Evolutionary conservation across 2,113 vertebrate genomes (phyloP).

Genomic region (Pachycephala philippinensis): DNA sequence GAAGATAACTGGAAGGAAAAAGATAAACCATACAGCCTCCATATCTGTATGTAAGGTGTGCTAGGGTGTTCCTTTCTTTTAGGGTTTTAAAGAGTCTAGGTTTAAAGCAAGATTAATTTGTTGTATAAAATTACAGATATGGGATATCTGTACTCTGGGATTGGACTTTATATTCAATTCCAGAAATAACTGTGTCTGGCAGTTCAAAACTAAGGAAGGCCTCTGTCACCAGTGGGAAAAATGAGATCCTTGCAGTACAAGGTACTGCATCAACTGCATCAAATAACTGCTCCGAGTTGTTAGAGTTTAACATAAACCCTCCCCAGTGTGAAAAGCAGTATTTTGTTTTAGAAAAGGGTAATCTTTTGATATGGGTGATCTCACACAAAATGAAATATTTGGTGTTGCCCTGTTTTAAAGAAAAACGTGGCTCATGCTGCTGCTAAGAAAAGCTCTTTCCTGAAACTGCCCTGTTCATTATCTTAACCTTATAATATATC

Average conservation of each 20-base stretch:
- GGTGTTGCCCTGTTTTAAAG: neutral
- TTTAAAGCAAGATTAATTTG: neutral
- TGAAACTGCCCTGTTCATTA: neutral
- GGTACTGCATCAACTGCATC: neutral
- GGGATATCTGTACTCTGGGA: neutral
- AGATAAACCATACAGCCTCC: neutral
- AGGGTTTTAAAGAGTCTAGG: neutral
- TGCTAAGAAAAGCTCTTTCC: neutral
- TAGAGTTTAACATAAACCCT: neutral
- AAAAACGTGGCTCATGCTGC: accelerated
- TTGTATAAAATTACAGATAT: neutral
- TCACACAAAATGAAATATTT: neutral
- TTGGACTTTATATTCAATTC: neutral
- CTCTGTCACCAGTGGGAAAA: neutral
- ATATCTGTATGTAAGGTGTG: neutral
- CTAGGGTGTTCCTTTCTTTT: neutral
- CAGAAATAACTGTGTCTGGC: neutral
- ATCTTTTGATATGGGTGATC: neutral
- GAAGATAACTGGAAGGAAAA: neutral
- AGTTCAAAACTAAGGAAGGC: neutral
- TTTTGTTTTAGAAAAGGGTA: neutral
- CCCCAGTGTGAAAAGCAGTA: neutral
- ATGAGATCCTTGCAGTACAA: neutral
- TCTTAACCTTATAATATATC: neutral
- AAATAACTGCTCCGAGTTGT: neutral